Conservation (phyloP, 1,140 invertebrate species). For the Prorops nasuta region DNA sequence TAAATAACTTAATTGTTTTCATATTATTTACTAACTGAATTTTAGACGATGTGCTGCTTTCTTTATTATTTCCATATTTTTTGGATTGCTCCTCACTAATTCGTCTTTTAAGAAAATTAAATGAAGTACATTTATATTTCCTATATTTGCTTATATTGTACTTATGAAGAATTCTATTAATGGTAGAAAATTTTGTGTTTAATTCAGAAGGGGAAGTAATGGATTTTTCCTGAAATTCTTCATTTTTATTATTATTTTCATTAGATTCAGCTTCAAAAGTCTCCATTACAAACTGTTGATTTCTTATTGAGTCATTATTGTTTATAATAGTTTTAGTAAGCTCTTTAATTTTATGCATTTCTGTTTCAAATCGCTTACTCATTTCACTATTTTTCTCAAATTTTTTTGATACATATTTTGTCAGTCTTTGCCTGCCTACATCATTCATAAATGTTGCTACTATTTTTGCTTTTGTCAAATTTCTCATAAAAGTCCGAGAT, state of each 20-base stretch:
- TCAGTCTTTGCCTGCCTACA: constrained; percentile 58
- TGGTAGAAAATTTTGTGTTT: constrained; percentile 18
- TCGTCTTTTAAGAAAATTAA: constrained; percentile 7
- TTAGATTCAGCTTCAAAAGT: background rate
- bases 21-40: constrained; percentile 10
- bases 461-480: constrained; percentile 52
- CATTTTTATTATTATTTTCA: background rate
- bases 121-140: constrained; percentile 25
- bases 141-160: constrained; percentile 28
- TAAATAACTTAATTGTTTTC: constrained; percentile 28
- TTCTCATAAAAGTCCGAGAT: constrained; percentile 53
- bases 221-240: background rate
- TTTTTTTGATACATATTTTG: constrained; percentile 49
- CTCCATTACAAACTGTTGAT: no score
- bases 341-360: constrained; percentile 52
- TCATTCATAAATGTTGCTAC: constrained; percentile 58
- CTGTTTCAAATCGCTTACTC: constrained; percentile 45
- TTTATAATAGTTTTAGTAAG: constrained; percentile 15
- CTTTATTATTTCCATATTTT: background rate
- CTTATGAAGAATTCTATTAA: constrained; percentile 33
- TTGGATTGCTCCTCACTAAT: background rate
- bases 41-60: background rate
- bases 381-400: constrained; percentile 42
- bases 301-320: background rate
- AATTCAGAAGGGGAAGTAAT: background rate